Base-by-base conservation (phyloP, 2,113 vertebrate species). In the Pampusana beccarii region DNA sequence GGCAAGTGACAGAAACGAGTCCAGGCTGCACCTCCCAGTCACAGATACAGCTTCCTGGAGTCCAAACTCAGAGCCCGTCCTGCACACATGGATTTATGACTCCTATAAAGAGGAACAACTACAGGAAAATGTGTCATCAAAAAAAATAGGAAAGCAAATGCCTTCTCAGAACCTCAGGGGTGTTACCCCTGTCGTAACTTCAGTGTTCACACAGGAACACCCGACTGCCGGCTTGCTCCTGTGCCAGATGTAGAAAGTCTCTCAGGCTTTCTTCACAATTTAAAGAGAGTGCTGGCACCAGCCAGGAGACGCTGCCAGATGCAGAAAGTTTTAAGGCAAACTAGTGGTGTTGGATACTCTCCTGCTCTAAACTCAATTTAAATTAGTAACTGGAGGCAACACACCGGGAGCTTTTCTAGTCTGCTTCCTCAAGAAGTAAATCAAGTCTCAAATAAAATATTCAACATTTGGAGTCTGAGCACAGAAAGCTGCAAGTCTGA, bases 341-440 rank as follows among this genome's bases (percentile, higher is more conserved):
- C 40, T 92, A 80, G 81, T 51, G 56, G 58, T 58, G 53, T 65
- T 97, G 95, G 87, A 89, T 62, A 38, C 29, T 53, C 56, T 94
- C 60, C 91, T 84, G 69, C 60, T 75, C 78, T 89, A 87, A 95
- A 92, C 90, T 95, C 90, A 66, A 60, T 93, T 95, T 94, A 96
- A 96, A 94, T 97, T 92, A 97, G 93, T 95, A 94, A 94, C 87
- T 80, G 70, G 73, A 95, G 82, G 85, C 95, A 95, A 80, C 77
- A 87, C 90, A 93, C 85, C 2, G 0, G 79, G 77, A 90, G 73
- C 67, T 77, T 93, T 90, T 89, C 83, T 94, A 89, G 78, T 64
- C 82, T 84, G 44, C 75, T 96, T 95, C 95, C 93, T 95, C 78
- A 85, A 93, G 57, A 87, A 95, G 51, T 80, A 94, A 96, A 96